Base-by-base conservation (phyloP, 2,888 invertebrate species). In the Panzeria rudis region DNA sequence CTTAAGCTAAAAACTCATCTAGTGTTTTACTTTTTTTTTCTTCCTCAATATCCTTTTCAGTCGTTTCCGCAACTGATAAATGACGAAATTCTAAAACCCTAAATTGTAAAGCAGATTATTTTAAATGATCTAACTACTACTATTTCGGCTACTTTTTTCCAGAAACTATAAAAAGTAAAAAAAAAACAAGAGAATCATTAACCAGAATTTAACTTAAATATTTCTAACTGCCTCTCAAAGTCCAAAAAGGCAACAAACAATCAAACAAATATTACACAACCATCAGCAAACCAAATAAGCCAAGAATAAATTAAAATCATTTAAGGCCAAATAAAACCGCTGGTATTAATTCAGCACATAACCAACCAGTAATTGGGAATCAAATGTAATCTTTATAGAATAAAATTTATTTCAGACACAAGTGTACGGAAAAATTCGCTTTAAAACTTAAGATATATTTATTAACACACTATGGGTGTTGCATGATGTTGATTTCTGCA, bases 381-480 rank as follows among this genome's bases (percentile, higher is more conserved):
- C 54, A 64, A 69, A 71, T 38, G 20, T 76, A 69, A 76, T 82
- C 76, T 56, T 64, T 54, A 47, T 35, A 50, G 17, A 72, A 73
- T 80, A 66, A 80, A 73, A 73, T 68, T 73, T 35, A 66, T 80
- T 59, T 50, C 66, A 73, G 47, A 68, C 59, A 47, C 73, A 66
- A 73, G 73, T 80, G 80, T 47, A 73, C n/a, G 66, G 52, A 66
- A 29, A 73, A 80, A 38, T 66, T 76, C 54, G 54, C 54, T 75
- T 29, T 20, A 29, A 61, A 61, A 52, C 59, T 17, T 29, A 29
- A 20, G 15, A 75, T 75, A 69, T 75, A 69, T 69, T 72, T 64
- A 64, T 68, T 25, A 73, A 80, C 56, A 66, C 66, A 80, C 64
- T 59, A 56, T 66, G 80, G 66, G 66, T 80, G 80, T 80, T 80